A percentile compares a stretch with the other conserved stretches of the same genome.
Evolutionary conservation across 30 jellyfish, hydroid and myxozoan species (phyloP).

Genomic region (Hydra vulgaris): DNA sequence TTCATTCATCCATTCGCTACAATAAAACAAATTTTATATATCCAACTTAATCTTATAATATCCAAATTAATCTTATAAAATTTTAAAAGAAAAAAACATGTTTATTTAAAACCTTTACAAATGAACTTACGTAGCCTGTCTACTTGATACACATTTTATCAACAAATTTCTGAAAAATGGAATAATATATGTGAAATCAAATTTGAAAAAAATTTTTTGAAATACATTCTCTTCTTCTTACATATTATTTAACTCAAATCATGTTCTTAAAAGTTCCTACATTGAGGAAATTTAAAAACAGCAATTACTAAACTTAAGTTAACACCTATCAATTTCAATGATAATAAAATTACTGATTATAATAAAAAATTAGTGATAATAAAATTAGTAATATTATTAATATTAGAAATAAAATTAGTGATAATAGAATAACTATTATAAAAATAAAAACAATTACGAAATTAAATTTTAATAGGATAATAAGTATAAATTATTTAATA

Average conservation of each 20-base stretch:
- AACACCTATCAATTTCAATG: too few relatives aligned
- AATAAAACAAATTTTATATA: not conserved
- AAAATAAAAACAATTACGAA: not conserved
- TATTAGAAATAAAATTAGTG: too few relatives aligned
- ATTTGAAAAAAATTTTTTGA: too few relatives aligned
- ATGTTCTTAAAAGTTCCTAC: too few relatives aligned
- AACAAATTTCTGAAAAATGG: constrained; percentile 41
- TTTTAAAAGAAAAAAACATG: not conserved
- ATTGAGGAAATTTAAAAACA: too few relatives aligned
- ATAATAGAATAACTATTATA: too few relatives aligned
- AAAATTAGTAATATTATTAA: not conserved
- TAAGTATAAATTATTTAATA: too few relatives aligned
- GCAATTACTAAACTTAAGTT: too few relatives aligned
- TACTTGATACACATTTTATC: constrained; percentile 46
- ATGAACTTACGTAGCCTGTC: constrained; percentile 43
- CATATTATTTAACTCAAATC: too few relatives aligned
- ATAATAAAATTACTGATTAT: not conserved
- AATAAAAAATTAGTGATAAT: not conserved
- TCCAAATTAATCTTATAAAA: too few relatives aligned
- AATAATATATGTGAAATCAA: not conserved
- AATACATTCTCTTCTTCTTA: too few relatives aligned
- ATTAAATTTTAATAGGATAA: too few relatives aligned
- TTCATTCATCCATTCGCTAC: constrained; percentile 64
- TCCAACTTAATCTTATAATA: not conserved
- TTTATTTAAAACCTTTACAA: not conserved